Evolutionary conservation across 35 echinoderm and acorn worm species (phyloP), one percentile per base, ranked within the genome.

Genomic region (Ophiothrix spiculata): DNA sequence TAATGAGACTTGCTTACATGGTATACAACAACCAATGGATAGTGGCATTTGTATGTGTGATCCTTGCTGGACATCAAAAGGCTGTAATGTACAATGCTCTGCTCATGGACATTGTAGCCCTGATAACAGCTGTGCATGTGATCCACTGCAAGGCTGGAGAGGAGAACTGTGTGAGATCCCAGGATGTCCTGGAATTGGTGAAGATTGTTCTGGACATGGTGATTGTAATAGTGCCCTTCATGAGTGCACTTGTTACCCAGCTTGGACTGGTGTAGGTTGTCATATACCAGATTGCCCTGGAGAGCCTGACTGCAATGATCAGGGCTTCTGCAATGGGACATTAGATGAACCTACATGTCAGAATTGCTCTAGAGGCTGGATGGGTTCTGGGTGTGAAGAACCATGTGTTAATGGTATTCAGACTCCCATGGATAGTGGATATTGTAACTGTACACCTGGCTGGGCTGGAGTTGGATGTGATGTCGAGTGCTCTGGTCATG

Each of bases 201-300:
- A 85, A 39, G 94, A 97, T 75, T 97, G 94, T 75, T 77, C 90
- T 39, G 94, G 94, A 56, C 94, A 92, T 90, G 94, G 94, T 33
- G 86, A 97, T 33, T 97, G 94, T 56, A 97, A 97, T 46, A 86
- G 81, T 77, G 94, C 81, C n/a, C 85, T 76, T 25, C 94, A 97
- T 87, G 86, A 97, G 40, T 97, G 94, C 49, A 92, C 83, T 14
- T 97, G 94, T 82, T 40, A 40, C 39, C 86, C 90, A 86, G 94
- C 86, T 40, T 97, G 94, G 94, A 91, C 94, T 36, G 94, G 94
- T 29, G 75, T 86, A 12, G 94, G 39, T 31, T 97, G 94, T 56
- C 86, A 92, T 42, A 79, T 86, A n/a, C 90, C 94, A 76, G 94
- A 97, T 74, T 97, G 94, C 35, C 94, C 94, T 36, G 94, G 94